Evolutionary conservation across 92 coral and sea anemone species (phyloP).

Genomic region (Meandrina meandrites): DNA sequence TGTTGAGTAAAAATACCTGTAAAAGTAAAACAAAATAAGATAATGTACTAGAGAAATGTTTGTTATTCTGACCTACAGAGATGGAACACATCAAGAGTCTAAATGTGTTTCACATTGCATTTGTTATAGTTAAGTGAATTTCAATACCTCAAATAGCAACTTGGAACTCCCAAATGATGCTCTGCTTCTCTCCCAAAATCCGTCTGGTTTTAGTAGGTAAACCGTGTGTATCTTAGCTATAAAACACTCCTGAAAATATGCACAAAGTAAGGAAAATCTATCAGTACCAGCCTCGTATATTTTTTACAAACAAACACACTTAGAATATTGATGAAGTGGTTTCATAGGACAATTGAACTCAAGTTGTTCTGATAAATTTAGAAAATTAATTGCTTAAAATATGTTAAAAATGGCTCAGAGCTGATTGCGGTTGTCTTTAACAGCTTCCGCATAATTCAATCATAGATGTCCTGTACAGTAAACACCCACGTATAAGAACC

Average conservation of each 20-base stretch:
- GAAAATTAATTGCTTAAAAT: not conserved
- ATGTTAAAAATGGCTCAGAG: not conserved
- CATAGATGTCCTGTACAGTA: no score
- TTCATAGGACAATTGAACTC: not conserved
- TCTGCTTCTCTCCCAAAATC: constrained; percentile 98
- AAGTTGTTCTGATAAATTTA: not conserved
- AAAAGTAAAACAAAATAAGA: constrained; percentile 29
- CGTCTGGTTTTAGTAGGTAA: constrained; percentile 93
- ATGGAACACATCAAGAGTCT: not conserved
- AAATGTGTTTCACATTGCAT: not conserved
- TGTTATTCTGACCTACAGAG: no score
- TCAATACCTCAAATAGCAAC: constrained; percentile 81
- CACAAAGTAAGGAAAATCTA: not conserved
- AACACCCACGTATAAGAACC: no score
- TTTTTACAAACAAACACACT: not conserved
- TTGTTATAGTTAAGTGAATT: not conserved
- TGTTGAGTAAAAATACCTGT: not conserved
- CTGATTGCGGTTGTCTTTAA: not conserved
- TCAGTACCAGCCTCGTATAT: not conserved
- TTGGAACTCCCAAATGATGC: constrained; percentile 91
- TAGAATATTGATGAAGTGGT: not conserved
- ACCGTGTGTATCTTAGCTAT: constrained; percentile 91
- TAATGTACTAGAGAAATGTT: constrained; percentile 18
- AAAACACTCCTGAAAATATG: constrained; percentile 83
- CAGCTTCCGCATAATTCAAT: not conserved